Conservation (phyloP, 1,140 invertebrate species). For the Bathynomus jamesi region DNA sequence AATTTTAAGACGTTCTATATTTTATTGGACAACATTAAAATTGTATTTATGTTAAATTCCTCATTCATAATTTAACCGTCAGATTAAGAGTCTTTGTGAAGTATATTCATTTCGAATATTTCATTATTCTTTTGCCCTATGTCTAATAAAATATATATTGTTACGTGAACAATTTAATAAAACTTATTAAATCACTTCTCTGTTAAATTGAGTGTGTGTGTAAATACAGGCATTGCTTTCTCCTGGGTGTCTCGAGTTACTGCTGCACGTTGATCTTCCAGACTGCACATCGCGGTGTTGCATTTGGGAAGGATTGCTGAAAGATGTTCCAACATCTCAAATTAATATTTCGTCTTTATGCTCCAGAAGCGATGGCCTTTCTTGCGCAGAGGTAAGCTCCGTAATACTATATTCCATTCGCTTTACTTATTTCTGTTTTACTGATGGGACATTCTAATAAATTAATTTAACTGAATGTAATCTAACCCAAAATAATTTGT, state of each 20-base stretch:
- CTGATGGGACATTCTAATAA: too few species aligned
- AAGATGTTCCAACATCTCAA: slow-evolving; percentile 49
- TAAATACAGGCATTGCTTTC: slow-evolving; percentile 62
- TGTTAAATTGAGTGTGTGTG: not conserved
- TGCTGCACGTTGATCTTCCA: slow-evolving; percentile 81
- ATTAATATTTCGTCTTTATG: slow-evolving; percentile 49
- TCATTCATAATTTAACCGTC: not conserved
- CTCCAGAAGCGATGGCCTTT: slow-evolving; percentile 46
- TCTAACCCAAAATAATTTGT: too few species aligned
- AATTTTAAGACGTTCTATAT: not conserved
- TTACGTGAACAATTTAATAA: too few species aligned
- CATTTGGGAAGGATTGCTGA: slow-evolving; percentile 61
- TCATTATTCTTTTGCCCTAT: not conserved
- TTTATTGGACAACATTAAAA: not conserved
- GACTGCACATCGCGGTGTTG: slow-evolving; percentile 60
- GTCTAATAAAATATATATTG: too few species aligned
- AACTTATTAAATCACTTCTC: not conserved
- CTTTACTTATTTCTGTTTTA: too few species aligned
- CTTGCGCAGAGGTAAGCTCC: slow-evolving; percentile 49
- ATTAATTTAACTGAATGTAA: too few species aligned
- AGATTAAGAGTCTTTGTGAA: not conserved
- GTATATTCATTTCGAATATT: not conserved
- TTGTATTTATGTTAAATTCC: not conserved
- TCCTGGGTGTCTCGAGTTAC: slow-evolving; percentile 73
- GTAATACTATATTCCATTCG: too few species aligned